These are phyloP conservation scores for Marronus borbonicus DNA, from an alignment of 2,888 invertebrate genomes.

Conservation along the genomic window DNA sequence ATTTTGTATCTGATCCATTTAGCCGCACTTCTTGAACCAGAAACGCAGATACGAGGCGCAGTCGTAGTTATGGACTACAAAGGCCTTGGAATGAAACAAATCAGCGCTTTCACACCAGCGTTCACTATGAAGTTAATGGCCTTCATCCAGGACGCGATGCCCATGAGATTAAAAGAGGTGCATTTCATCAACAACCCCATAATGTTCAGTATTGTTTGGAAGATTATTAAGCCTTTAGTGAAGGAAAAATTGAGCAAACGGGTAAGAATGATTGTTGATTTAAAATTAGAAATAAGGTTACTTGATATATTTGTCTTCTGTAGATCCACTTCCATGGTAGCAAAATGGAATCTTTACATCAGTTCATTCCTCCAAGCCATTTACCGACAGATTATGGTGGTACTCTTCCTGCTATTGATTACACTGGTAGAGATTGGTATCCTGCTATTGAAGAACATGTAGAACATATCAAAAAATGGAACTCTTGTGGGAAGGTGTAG, in stretches of 20 bases:
- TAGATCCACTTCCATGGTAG: conserved; percentile 90
- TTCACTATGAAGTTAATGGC: conserved; percentile 84
- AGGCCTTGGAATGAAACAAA: conserved; percentile 83
- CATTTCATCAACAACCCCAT: conserved; percentile 90
- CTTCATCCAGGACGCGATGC: conserved; percentile 92
- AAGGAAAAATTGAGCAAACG: conserved; percentile 83
- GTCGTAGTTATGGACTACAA: conserved; percentile 90
- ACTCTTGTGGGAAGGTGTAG: conserved; percentile 73
- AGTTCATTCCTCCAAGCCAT: conserved; percentile 78
- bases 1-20: conserved; percentile 87
- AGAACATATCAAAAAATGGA: conserved; percentile 80
- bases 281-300: too few relatives aligned
- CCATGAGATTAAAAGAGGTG: conserved; percentile 86
- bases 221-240: conserved; percentile 88
- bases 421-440: conserved; percentile 85
- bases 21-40: conserved; percentile 83
- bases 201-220: conserved; percentile 89
- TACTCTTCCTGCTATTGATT: conserved; percentile 81
- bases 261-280: conserved; percentile 71
- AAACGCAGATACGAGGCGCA: conserved; percentile 84
- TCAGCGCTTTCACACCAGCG: conserved; percentile 77
- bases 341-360: conserved; percentile 85
- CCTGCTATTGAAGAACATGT: conserved; percentile 78
- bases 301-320: conserved; percentile 57
- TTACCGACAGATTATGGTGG: conserved; percentile 87